Evolutionary conservation across 2,113 vertebrate species (phyloP).

Genomic region (Callocephalon fimbriatum): DNA sequence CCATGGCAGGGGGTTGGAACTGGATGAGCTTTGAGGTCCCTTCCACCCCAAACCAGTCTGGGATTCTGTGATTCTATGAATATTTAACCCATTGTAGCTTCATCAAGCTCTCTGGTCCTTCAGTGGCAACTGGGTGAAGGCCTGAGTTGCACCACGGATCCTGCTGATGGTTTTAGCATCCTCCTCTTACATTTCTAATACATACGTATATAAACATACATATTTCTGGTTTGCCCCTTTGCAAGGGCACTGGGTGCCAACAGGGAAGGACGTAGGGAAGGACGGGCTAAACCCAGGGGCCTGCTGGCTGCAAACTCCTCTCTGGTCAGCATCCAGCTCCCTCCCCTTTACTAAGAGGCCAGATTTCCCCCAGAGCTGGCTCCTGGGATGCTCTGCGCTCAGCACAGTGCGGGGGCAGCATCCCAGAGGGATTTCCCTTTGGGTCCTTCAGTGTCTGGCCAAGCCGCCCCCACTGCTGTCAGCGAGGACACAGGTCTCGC

Average conservation of each 20-base stretch:
- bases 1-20: neutral
- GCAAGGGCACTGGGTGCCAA: neutral
- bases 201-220: accelerated
- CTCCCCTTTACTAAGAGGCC: neutral
- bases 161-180: neutral
- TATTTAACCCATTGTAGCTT: neutral
- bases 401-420: neutral
- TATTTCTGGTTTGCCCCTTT: neutral
- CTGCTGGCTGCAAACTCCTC: neutral
- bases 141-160: neutral
- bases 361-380: neutral
- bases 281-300: neutral
- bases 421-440: neutral
- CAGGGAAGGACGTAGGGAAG: neutral
- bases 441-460: neutral
- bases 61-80: neutral
- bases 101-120: neutral
- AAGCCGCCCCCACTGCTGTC: neutral
- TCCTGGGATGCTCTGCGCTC: neutral
- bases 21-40: neutral
- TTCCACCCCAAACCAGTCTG: neutral
- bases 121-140: neutral
- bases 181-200: neutral
- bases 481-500: accelerated
- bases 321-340: neutral